phyloP scores from a whole-genome alignment of 1,140 invertebrate genomes.

The Dolichoris vasculosae region DNA sequence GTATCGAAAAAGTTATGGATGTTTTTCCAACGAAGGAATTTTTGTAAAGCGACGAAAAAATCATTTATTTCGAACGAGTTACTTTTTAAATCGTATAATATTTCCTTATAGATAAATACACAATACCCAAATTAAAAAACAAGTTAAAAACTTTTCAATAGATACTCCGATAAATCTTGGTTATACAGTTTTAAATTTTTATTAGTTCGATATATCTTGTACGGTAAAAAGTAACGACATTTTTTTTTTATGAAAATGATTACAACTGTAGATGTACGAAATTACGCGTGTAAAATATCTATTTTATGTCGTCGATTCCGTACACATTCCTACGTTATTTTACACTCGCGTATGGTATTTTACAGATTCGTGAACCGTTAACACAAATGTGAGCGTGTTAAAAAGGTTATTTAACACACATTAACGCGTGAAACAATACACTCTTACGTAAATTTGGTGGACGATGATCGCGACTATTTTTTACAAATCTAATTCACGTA shows the following conservation, averaged over 20 bases:
- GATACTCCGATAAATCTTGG: background rate
- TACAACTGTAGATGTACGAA: background rate
- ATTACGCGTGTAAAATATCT: background rate
- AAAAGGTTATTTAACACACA: background rate
- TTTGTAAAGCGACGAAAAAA: too few species aligned
- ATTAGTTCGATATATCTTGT: background rate
- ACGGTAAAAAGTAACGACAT: background rate
- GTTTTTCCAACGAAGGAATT: background rate
- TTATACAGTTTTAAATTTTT: background rate
- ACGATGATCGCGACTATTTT: background rate
- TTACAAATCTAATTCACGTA: too few species aligned
- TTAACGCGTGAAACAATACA: background rate
- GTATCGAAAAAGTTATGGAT: background rate
- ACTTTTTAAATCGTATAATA: too few species aligned
- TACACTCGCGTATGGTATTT: background rate
- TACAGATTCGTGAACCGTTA: background rate
- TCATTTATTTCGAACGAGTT: too few species aligned
- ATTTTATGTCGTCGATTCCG: background rate
- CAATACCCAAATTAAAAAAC: background rate
- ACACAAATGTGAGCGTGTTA: background rate
- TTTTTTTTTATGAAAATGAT: conserved; percentile 20
- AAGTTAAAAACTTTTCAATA: background rate
- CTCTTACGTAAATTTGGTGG: background rate
- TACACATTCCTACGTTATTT: background rate
- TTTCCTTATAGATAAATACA: background rate